Evolutionary conservation across 2,113 vertebrate genomes (phyloP), one percentile per base, ranked within the genome.

Genomic region (Ochotona curzoniae): DNA sequence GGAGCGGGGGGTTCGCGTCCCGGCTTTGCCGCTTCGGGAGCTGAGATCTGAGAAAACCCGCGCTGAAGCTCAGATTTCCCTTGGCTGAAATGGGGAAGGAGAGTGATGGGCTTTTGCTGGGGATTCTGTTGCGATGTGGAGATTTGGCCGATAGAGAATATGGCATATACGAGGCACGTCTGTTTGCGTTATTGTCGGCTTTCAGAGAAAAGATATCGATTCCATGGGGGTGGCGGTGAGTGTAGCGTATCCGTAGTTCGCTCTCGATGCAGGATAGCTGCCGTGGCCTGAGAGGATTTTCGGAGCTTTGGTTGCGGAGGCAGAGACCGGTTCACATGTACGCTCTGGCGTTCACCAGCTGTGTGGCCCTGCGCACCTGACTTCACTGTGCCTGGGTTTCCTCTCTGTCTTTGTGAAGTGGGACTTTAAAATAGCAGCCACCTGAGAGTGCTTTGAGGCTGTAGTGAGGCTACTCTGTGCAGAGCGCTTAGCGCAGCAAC

Each of bases 161-260:
- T 80, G 83, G 61, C 71, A 92, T 70, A 66, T 18, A 32, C 70
- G 30, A 51, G 64, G 44, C 61, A 89, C 91, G 94, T 93, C 88
- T 2, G 81, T 87, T 89, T 81, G 95, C 73, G 63, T 79, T 94
- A 95, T 96, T 91, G 95, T 96, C 96, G 78, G 92, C 57, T 78
- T 47, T 26, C 49, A 15, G 82, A 93, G 78, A 93, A 90, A 94
- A 47, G 83, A 83, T 84, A 67, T 57, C 20, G 47, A 75, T 66
- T 21, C 47, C 80, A 44, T 70, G n/a, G 54, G 60, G 12, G 91
- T 14, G 79, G 57, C 8, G 87, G 67, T 91, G 89, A 81, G 89
- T 94, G 83, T 64, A 32, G 14, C 73, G 63, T 75, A 18, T 73
- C 54, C 87, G 4, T 70, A 73, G 79, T 93, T 83, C 60, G 75